phyloP scores from a whole-genome alignment of 2,888 invertebrate genomes.

The Conchocele bisecta region DNA sequence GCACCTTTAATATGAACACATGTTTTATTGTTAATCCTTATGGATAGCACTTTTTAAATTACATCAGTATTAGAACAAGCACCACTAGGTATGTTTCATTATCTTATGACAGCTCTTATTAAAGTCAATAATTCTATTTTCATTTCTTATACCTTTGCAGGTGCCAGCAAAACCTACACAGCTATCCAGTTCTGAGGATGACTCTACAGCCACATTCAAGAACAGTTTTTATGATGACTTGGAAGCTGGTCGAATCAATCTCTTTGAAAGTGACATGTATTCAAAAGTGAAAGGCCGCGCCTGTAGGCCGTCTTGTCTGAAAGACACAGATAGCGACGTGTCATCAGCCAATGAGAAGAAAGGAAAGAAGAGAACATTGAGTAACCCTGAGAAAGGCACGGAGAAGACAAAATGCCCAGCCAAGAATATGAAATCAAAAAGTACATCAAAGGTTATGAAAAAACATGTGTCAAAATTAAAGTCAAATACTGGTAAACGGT shows the following conservation, averaged over 20 bases:
- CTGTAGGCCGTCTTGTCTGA: conserved; percentile 57
- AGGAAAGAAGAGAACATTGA: conserved; percentile 9
- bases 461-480: background rate
- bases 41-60: too few relatives aligned
- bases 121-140: too few relatives aligned
- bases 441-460: conserved; percentile 1
- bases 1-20: too few relatives aligned
- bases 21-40: too few relatives aligned
- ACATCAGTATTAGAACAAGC: too few relatives aligned
- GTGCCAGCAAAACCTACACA: too few relatives aligned
- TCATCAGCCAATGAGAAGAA: conserved; percentile 1
- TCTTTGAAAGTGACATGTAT: conserved; percentile 81
- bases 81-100: too few relatives aligned
- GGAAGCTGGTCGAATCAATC: conserved; percentile 80
- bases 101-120: too few relatives aligned
- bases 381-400: conserved; percentile 7
- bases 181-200: too few relatives aligned
- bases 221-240: conserved; percentile 82
- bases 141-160: too few relatives aligned
- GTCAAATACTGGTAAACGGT: too few relatives aligned
- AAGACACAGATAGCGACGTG: conserved; percentile 29
- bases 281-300: conserved; percentile 80
- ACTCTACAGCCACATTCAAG: conserved; percentile 73
- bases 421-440: conserved; percentile 2
- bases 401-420: background rate